Base-by-base conservation (phyloP, 2,888 invertebrate genomes). In the Caenorhabditis sp. region DNA sequence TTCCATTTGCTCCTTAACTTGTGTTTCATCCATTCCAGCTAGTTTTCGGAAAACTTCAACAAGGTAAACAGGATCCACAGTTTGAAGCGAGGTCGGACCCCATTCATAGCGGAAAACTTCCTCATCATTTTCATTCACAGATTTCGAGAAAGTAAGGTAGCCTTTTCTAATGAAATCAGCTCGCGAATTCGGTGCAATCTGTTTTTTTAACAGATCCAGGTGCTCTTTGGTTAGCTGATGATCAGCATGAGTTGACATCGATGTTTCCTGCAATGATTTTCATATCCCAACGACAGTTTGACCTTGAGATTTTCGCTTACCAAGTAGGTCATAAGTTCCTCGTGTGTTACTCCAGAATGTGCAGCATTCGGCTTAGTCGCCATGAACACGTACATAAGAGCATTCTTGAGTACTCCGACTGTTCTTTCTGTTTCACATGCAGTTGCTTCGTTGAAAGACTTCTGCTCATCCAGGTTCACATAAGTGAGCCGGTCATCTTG, bases 301-400 rank as follows among this genome's bases (percentile, higher is more conserved):
- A 12, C 14, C 7, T 47, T 19, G 14, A 47, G 4, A 2, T 0
- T 31, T 8, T 31, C 19, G 68, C 58, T 35, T 10, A 79, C 83
- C 69, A 83, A 28, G 35, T 58, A 83, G 26, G 56, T 28, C 70
- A 83, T 70, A 0, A 83, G 49, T 26, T 83, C 83, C 0, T 83
- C 83, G 24, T 73, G 58, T 5, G 64, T 24, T 12, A 79, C 79
- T 44, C 73, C 77, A 0, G 73, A 69, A 59, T 64, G 22, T 31
- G 63, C 63, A 4, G 83, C 14, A 51, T 31, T 31, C 12, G 83
- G 79, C n/a, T 44, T 74, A 6, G 74, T 69, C 1, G 83, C 73
- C 56, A 83, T 41, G 24, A 74, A 79, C 6, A 83, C 56, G 61
- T 70, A 83, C 83, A 83, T 83, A n/a, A 83, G 56, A 0, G 70